Base-by-base conservation (phyloP, 2,888 invertebrate species). In the Lomographa bimaculata region DNA sequence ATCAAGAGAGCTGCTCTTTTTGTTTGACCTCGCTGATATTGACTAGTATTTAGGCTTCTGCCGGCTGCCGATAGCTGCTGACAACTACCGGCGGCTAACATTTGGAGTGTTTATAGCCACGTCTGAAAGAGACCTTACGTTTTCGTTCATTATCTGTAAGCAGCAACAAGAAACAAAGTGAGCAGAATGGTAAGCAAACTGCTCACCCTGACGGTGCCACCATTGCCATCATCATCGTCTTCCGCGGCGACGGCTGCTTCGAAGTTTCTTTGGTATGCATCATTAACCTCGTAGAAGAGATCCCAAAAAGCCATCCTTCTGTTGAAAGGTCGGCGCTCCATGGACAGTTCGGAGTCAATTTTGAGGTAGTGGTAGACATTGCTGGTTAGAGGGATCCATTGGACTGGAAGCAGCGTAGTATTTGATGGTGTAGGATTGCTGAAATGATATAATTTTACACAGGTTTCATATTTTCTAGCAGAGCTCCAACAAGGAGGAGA, bases 391-490 rank as follows among this genome's bases (percentile, higher is more conserved):
- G 72, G 64, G n/a, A 37, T 16, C 77, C 79, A 79, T 43, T 52
- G 53, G 0, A 71, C 46, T 8, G 78, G 73, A 1, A 81, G 43
- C 2, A 75, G 26, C 0, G 61, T 57, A 1, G 60, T 60, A 1
- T 37, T 45, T 1, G 52, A 42, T 0, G 79, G 80, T 1, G 74
- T 78, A 4, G 81, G 81, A 17, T 73, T 48, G 2, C 74, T 74
- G 56, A n/a, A 66, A 50, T 9, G 9, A 14, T 2, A 18, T 12
- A 2, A n/a, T n/a, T n/a, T n/a, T n/a, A n/a, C n/a, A n/a, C n/a
- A n/a, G n/a, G n/a, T n/a, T n/a, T n/a, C n/a, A n/a, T n/a, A n/a
- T n/a, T n/a, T n/a, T n/a, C n/a, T n/a, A n/a, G n/a, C n/a, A n/a
- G n/a, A n/a, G n/a, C n/a, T n/a, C n/a, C n/a, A n/a, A n/a, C n/a